phyloP scores from a whole-genome alignment of 2,113 vertebrate genomes.

The Zosterops borbonicus region DNA sequence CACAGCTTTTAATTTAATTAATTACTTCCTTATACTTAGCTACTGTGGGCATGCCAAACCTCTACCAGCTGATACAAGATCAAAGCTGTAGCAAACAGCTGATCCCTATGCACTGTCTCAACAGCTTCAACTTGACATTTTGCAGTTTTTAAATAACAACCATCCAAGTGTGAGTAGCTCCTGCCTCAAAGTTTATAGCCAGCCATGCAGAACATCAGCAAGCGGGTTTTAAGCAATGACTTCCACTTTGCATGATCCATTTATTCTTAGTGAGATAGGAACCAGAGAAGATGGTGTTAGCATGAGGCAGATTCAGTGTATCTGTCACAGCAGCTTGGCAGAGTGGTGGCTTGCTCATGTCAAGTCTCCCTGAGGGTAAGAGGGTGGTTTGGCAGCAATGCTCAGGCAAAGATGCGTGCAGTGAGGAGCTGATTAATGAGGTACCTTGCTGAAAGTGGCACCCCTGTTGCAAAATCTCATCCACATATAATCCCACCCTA shows the following conservation, averaged over 20 bases:
- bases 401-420: background rate
- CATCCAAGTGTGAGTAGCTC: background rate
- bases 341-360: background rate
- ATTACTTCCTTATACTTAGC: background rate
- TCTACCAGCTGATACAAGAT: background rate
- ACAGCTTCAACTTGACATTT: background rate
- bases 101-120: background rate
- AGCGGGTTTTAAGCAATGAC: background rate
- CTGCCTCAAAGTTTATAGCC: background rate
- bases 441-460: background rate
- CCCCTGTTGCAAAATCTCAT: background rate
- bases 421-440: constrained; percentile 18
- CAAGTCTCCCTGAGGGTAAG: background rate
- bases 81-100: constrained; percentile 17
- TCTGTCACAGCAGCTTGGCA: constrained; percentile 25
- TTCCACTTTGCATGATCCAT: background rate
- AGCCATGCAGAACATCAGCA: background rate
- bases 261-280: constrained; percentile 2
- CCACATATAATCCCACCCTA: background rate
- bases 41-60: background rate
- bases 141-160: background rate
- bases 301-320: background rate
- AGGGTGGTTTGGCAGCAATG: background rate
- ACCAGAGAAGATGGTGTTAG: background rate
- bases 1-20: constrained; percentile 15